Base-by-base conservation (phyloP, 1,140 invertebrate species). In the Eubasilissa regina region DNA sequence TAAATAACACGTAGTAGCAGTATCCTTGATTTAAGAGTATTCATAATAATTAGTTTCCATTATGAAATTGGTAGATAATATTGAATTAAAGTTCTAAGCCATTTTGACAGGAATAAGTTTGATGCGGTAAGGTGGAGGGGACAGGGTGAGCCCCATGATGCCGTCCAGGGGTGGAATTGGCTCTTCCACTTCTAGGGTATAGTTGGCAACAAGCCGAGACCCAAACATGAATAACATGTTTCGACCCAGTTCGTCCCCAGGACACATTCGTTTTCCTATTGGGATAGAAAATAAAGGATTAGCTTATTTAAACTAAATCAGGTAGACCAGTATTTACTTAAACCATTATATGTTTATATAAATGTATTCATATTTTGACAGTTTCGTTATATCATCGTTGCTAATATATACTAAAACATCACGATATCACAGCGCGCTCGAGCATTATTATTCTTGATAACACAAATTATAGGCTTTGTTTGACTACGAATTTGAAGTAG, bases 221-320 rank as follows among this genome's bases (percentile, higher is more conserved):
- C 91, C 86, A 86, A 93, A 93, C 4, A 96, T 84, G 80, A 94
- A 92, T 64, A 95, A 82, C 68, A 95, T 87, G 92, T 95, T 95
- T 78, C 90, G 90, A 0, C 95, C 95, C 48, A 97, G 85, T 83
- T 96, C 94, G 80, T 97, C 96, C 4, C 96, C 96, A 0, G 96
- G 91, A 86, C 96, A 98, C 88, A 95, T 93, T 45, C 95, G 90
- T 85, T 96, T 95, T 53, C 96, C 95, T 96, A 81, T 43, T 6
- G 25, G 78, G 88, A 82, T 8, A 35, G 25, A 68, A 55, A 55
- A 55, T 48, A 17, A 1, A 48, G 7, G 17, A 48, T 3, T 4
- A 60, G 17, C 9, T 51, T n/a, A n/a, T n/a, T 51, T 13, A 51
- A 8, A 51, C 8, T 1, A 51, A 13, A 51, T 51, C 48, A 51